Evolutionary conservation across 2,888 invertebrate genomes (phyloP).

Genomic region (Malthinus flaveolus): DNA sequence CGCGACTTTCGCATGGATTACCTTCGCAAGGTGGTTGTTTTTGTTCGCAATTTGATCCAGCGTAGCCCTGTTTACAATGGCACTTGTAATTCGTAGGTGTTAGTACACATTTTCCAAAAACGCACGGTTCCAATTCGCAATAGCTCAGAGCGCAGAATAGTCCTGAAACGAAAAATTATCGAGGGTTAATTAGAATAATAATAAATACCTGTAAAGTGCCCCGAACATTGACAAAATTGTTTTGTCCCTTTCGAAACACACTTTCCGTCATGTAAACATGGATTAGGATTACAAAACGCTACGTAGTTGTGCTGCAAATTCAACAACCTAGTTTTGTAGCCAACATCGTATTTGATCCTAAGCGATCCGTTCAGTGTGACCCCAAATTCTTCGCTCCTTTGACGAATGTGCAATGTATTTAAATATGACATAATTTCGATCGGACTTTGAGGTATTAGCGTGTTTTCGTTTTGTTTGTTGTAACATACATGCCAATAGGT

Average conservation of each 20-base stretch:
- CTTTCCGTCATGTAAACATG: slow-evolving; percentile 71
- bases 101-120: slow-evolving; percentile 67
- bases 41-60: slow-evolving; percentile 69
- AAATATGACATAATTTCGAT: slow-evolving; percentile 69
- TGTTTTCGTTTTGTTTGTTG: slow-evolving; percentile 44
- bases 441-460: slow-evolving; percentile 49
- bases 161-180: slow-evolving; percentile 54
- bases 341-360: slow-evolving; percentile 64
- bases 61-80: slow-evolving; percentile 69
- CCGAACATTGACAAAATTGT: slow-evolving; percentile 69
- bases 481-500: slow-evolving; percentile 70
- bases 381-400: slow-evolving; percentile 54
- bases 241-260: slow-evolving; percentile 64
- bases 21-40: slow-evolving; percentile 71
- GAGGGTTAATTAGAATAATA: slow-evolving; percentile 8
- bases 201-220: slow-evolving; percentile 70
- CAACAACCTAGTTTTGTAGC: slow-evolving; percentile 67
- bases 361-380: slow-evolving; percentile 65
- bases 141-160: slow-evolving; percentile 75
- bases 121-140: slow-evolving; percentile 74
- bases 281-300: slow-evolving; percentile 74
- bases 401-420: slow-evolving; percentile 66
- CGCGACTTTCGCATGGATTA: slow-evolving; percentile 74
- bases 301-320: slow-evolving; percentile 62
- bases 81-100: slow-evolving; percentile 60